These are phyloP conservation scores for Deroplatys truncata DNA, from an alignment of 2,888 invertebrate genomes.

Conservation along the genomic window DNA sequence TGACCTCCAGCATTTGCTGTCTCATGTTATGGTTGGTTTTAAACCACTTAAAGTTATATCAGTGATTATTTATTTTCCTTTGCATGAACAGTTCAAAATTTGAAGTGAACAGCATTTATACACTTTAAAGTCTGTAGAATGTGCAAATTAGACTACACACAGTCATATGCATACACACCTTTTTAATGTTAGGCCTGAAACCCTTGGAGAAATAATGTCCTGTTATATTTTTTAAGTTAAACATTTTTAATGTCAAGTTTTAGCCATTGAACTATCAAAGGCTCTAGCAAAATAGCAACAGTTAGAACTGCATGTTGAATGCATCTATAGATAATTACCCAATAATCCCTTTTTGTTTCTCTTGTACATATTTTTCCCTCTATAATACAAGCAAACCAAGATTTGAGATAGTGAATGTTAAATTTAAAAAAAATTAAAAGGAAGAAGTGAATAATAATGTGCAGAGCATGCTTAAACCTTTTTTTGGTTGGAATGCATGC, in stretches of 20 bases:
- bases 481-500: not conserved
- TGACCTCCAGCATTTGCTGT: not conserved
- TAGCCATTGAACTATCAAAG: not conserved
- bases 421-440: not conserved
- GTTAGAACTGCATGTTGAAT: not conserved
- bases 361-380: not conserved
- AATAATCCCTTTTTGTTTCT: not conserved
- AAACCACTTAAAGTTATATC: not conserved
- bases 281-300: not conserved
- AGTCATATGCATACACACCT: not conserved
- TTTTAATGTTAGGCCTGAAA: not conserved
- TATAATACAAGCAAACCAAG: not conserved
- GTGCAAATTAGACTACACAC: not conserved
- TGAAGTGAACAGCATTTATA: not conserved
- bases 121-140: not conserved
- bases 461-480: not conserved
- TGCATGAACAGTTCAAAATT: not conserved
- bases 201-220: not conserved
- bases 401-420: not conserved
- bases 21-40: not conserved
- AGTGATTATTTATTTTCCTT: not conserved
- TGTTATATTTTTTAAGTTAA: not conserved
- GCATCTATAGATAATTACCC: not conserved
- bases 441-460: not conserved
- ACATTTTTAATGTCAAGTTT: not conserved